Base-by-base conservation (phyloP, 2,888 invertebrate species). In the Microplitis deprimator region DNA sequence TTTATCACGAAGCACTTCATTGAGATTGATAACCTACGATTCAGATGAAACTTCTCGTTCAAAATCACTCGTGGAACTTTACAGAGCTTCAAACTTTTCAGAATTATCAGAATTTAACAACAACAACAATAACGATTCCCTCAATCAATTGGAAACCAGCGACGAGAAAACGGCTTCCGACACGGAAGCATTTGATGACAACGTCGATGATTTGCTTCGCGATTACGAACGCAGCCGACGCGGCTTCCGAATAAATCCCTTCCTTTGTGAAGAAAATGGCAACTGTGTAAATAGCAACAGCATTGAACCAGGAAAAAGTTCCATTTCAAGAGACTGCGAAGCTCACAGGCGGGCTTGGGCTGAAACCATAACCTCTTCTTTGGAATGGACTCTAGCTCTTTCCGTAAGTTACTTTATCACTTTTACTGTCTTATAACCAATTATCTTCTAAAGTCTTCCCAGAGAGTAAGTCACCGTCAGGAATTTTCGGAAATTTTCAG, bases 281-380 rank as follows among this genome's bases (percentile, higher is more conserved):
- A 76, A 59, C 6, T 59, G 75, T 6, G 76, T 80, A 17, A 78
- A 79, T 16, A 77, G 79, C 29, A n/a, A n/a, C 0, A 73, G 73
- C 38, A 74, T 75, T 59, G 83, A 82, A 6, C 38, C 97, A 87
- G 80, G 61, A 39, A 80, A 69, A 62, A 80, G 39, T 4, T 80
- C 80, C 84, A 95, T 96, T 79, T 93, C 94, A 81, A 97, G 96
- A 92, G 97, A 98, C 88, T 94, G 95, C 74, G 97, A 97, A 86
- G 96, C 96, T 17, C 96, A 95, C 86, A 92, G 95, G 79, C 93
- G 94, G 76, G 95, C 97, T 20, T 94, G 96, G 91, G 95, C 96
- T 40, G 96, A 97, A 89, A 94, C 96, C 83, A 92, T 98, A 83
- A 94, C 95, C 87, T 95, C 96, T 29, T 94, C 96, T 81, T 93